Base-by-base conservation (phyloP, 2,113 vertebrate genomes). In the Mustelus asterias region DNA sequence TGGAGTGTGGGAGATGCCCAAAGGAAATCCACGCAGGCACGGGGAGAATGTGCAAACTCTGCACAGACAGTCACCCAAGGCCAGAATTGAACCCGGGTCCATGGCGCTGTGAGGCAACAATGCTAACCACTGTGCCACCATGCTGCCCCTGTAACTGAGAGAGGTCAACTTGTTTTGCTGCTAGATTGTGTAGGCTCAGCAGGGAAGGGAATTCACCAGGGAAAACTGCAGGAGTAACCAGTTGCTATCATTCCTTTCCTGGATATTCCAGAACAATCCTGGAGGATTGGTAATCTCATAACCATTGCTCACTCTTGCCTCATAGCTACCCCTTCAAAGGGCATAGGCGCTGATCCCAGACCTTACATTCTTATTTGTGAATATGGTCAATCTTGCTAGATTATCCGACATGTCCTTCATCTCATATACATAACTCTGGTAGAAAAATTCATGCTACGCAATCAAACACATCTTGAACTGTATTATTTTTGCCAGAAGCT, bases 401-500 rank as follows among this genome's bases (percentile, higher is more conserved):
- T 41, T 44, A 41, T 14, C 80, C 8, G 37, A 18, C 80, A 41
- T 41, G 80, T 83, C 80, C 7, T 83, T 83, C 37, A 41, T 83
- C 37, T 41, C 37, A 18, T 41, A 83, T 83, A 83, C 80, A 83
- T 44, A 83, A 83, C 37, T 8, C 16, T 83, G 80, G 80, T 83
- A 41, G 37, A 41, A 83, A 44, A 41, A 44, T 7, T 83, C 16
- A 83, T 44, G 80, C 37, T 41, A 20, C 80, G 6, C 37, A 83
- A 41, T 83, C 37, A 83, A 83, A 83, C 16, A 7, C 80, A 83
- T 83, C 80, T 83, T 41, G 37, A 83, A 83, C 20, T 83, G 18
- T 83, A 83, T 83, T 83, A 83, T 83, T 83, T 83, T 83, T 83
- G 37, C 80, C 80, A 20, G 80, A 37, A 83, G 80, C 37, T 83